phyloP scores from a whole-genome alignment of 2,888 invertebrate genomes.

The Diaprepes abbreviatus region DNA sequence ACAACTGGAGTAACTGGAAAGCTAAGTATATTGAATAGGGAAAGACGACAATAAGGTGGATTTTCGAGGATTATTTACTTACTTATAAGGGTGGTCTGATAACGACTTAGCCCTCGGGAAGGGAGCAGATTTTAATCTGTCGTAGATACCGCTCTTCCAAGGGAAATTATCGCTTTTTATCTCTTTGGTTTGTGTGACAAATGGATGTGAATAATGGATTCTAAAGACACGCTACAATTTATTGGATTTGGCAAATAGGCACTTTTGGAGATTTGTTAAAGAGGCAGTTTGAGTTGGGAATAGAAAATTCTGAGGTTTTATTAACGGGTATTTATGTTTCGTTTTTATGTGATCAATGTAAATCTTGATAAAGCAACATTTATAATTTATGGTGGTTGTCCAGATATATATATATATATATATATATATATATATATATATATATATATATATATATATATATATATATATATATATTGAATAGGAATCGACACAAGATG shows the following conservation, averaged over 20 bases:
- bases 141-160: neutral
- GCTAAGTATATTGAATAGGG: constrained; percentile 21
- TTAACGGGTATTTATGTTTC: too few species aligned
- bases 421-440: too few species aligned
- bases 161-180: constrained; percentile 14
- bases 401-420: too few species aligned
- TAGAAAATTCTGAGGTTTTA: neutral
- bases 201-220: neutral
- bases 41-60: constrained; percentile 28
- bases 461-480: too few species aligned
- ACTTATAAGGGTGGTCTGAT: constrained; percentile 25
- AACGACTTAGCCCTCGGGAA: constrained; percentile 17
- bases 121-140: constrained; percentile 6
- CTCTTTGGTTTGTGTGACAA: constrained; percentile 6
- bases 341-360: too few species aligned
- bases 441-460: too few species aligned
- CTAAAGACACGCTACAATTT: neutral
- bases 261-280: too few species aligned
- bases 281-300: neutral
- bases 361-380: too few species aligned
- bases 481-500: too few species aligned
- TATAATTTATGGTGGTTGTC: too few species aligned
- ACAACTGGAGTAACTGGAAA: neutral
- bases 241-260: neutral
- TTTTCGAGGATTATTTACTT: constrained; percentile 32